A percentile compares a stretch with the other conserved stretches of the same genome.
These are phyloP conservation scores for Ditylenchus dipsaci DNA, from an alignment of 1,140 invertebrate species.

Conservation along the genomic window DNA sequence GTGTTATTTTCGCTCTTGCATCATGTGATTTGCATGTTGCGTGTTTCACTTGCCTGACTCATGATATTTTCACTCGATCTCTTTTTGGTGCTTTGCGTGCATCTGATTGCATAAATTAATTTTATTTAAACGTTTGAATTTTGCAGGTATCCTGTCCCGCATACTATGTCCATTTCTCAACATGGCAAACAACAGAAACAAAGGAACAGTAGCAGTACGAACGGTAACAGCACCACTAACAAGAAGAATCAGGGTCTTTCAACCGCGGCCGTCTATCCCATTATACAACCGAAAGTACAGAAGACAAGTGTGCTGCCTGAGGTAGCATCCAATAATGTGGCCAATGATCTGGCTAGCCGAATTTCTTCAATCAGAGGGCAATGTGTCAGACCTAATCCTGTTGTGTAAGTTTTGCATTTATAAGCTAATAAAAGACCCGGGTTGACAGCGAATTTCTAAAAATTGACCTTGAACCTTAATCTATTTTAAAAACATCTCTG, in stretches of 20 bases:
- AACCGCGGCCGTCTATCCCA: conserved; percentile 25
- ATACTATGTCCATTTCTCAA: conserved; percentile 4
- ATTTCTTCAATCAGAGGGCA: conserved; percentile 27
- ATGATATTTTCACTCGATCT: too few species aligned
- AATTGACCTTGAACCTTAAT: too few species aligned
- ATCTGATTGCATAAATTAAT: too few species aligned
- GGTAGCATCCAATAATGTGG: neutral
- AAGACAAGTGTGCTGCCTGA: conserved; percentile 4
- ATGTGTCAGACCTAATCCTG: conserved; percentile 30
- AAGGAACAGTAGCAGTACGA: neutral
- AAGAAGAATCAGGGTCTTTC: conserved; percentile 21
- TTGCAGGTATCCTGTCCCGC: neutral
- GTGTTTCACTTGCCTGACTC: too few species aligned
- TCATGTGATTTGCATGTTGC: too few species aligned
- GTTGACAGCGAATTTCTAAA: too few species aligned
- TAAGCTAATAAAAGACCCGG: neutral
- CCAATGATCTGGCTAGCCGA: neutral
- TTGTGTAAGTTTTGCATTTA: conserved; percentile 32
- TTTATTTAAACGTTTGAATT: too few species aligned
- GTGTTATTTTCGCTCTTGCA: too few species aligned
- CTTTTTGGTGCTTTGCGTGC: too few species aligned
- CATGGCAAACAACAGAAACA: conserved; percentile 20
- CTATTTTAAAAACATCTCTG: too few species aligned
- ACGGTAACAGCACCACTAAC: conserved; percentile 4
- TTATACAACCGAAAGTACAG: conserved; percentile 10